These are phyloP conservation scores for Ashinkailepas kermadecensis DNA, from an alignment of 2,888 invertebrate species.

Conservation along the genomic window DNA sequence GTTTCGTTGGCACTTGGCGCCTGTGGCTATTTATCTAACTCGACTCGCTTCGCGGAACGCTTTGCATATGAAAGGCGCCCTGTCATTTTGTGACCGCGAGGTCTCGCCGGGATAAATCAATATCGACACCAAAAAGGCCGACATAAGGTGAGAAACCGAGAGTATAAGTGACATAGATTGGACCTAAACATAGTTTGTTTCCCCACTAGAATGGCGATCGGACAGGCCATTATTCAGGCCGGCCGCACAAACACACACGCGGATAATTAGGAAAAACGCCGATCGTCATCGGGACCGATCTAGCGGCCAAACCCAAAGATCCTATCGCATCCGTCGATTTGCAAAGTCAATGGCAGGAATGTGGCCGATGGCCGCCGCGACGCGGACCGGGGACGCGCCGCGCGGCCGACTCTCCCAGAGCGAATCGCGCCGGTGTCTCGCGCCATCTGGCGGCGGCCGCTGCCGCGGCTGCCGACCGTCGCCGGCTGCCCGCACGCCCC, in stretches of 20 bases:
- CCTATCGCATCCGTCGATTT: background rate
- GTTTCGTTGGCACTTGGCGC: background rate
- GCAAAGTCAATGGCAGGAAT: too few relatives aligned
- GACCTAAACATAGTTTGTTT: background rate
- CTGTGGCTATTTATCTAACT: constrained; percentile 3
- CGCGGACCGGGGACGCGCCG: too few relatives aligned
- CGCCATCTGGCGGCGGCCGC: too few relatives aligned
- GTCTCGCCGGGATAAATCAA: background rate
- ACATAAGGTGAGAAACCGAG: background rate
- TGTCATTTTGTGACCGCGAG: background rate
- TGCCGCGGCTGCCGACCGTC: background rate
- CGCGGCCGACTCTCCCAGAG: background rate
- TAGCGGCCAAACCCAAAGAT: background rate
- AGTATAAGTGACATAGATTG: constrained; percentile 8
- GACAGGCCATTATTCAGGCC: background rate
- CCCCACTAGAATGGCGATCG: background rate
- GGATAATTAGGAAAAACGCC: background rate
- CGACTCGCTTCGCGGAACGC: background rate
- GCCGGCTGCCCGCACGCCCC: background rate
- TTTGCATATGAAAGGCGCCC: background rate
- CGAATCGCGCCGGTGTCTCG: background rate
- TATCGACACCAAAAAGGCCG: constrained; percentile 4
- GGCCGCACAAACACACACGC: background rate
- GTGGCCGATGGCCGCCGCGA: too few relatives aligned
- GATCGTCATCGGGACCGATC: background rate